A percentile compares a stretch with the other conserved stretches of the same genome.
phyloP scores from a whole-genome alignment of 1,140 invertebrate species.

The Ceratina australensis region DNA sequence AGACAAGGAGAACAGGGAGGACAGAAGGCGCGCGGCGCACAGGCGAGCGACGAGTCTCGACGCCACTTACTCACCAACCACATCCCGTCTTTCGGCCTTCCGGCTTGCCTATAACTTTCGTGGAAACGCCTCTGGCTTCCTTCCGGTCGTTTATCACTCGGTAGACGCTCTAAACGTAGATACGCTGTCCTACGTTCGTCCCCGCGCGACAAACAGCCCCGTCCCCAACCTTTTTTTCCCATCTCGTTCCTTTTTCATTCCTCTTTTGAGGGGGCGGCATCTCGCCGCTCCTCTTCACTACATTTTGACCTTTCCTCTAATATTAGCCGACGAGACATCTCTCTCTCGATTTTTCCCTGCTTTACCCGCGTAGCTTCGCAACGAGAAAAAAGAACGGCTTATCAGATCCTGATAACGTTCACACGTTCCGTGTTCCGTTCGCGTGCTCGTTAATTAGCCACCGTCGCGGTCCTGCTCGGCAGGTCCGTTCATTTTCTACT shows the following conservation, averaged over 20 bases:
- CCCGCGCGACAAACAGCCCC: not conserved
- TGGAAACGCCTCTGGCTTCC: slow-evolving; percentile 71
- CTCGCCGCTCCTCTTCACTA: slow-evolving; percentile 8
- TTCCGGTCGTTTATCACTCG: slow-evolving; percentile 76
- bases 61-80: slow-evolving; percentile 57
- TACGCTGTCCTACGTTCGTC: slow-evolving; percentile 36
- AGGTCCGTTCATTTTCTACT: slow-evolving; percentile 36
- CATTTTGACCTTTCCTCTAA: slow-evolving; percentile 40
- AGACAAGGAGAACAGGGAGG: not conserved
- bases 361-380: too few species aligned
- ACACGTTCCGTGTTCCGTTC: slow-evolving; percentile 32
- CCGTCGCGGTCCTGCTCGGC: slow-evolving; percentile 22
- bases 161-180: slow-evolving; percentile 51
- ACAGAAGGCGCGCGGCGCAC: slow-evolving; percentile 6
- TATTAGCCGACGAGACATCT: slow-evolving; percentile 12
- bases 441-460: slow-evolving; percentile 43
- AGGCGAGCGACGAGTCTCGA: slow-evolving; percentile 43
- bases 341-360: not conserved
- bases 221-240: not conserved
- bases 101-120: slow-evolving; percentile 62
- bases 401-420: slow-evolving; percentile 1
- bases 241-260: not conserved
- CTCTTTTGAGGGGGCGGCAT: not conserved
- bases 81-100: slow-evolving; percentile 67
- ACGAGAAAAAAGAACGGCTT: not conserved